Conservation (phyloP, 2,113 vertebrate species). For the Tricholaema leucomelas region DNA sequence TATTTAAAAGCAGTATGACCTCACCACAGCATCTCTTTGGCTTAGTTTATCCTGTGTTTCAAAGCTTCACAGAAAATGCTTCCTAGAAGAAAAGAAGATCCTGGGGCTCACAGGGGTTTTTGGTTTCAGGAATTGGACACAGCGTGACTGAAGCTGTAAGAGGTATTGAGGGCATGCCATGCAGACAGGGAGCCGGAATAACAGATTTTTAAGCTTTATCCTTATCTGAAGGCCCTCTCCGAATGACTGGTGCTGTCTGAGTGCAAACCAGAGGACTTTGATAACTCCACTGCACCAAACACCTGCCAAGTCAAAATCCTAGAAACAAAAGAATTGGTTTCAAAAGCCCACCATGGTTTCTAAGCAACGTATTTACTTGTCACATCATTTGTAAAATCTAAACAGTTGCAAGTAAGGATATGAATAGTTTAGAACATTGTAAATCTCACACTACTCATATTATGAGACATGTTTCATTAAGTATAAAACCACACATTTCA, state of each 20-base stretch:
- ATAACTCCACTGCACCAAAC: conserved; percentile 33
- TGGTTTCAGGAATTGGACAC: conserved; percentile 55
- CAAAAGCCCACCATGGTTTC: conserved; percentile 61
- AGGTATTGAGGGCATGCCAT: conserved; percentile 27
- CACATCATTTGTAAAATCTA: conserved; percentile 61
- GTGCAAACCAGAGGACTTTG: conserved; percentile 34
- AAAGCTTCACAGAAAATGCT: conserved; percentile 42
- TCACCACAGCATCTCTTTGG: conserved; percentile 36
- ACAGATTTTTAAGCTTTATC: conserved; percentile 36
- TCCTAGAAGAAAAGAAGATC: conserved; percentile 48
- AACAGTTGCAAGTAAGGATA: conserved; percentile 27
- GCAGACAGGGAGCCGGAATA: conserved; percentile 11
- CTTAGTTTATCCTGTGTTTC: conserved; percentile 23
- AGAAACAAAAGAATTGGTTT: conserved; percentile 54
- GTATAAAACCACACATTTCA: conserved; percentile 39
- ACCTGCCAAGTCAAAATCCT: conserved; percentile 56
- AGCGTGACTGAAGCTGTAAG: conserved; percentile 35
- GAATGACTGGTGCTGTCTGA: conserved; percentile 1
- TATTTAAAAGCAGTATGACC: conserved; percentile 57
- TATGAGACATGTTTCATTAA: conserved; percentile 52
- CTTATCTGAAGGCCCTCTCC: conserved; percentile 22
- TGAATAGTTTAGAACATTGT: conserved; percentile 53
- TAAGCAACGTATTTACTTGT: conserved; percentile 65
- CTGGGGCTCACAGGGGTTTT: conserved; percentile 14
- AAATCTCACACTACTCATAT: conserved; percentile 38